Conservation (phyloP, 2,113 vertebrate species). For the Campylomormyrus numenius region DNA sequence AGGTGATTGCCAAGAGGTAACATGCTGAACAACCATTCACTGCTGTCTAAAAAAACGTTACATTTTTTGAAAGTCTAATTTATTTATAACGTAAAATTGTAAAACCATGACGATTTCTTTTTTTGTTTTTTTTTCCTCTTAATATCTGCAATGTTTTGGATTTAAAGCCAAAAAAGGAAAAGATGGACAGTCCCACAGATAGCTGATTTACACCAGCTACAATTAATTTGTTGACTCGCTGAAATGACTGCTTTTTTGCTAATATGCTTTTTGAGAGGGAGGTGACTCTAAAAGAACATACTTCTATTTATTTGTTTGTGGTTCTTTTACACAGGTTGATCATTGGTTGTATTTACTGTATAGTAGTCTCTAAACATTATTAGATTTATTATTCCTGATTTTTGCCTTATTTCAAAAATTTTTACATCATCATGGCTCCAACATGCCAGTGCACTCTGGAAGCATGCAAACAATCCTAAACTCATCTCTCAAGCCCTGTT, state of each 20-base stretch:
- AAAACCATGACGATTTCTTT: not conserved
- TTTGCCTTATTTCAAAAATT: not conserved
- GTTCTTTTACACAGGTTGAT: not conserved
- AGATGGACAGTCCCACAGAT: not conserved
- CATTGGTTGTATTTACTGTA: not conserved
- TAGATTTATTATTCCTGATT: not conserved
- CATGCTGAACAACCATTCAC: not conserved
- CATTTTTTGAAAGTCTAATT: not conserved
- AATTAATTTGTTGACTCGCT: not conserved
- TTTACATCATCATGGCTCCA: too few relatives aligned
- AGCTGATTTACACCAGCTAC: not conserved
- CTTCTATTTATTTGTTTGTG: not conserved
- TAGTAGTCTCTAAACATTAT: not conserved
- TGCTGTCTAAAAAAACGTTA: not conserved
- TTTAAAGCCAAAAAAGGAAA: not conserved
- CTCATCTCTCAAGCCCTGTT: not conserved
- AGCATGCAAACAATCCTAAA: not conserved
- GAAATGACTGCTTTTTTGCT: not conserved
- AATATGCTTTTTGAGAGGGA: not conserved
- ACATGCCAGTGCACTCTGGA: not conserved
- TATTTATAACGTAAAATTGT: not conserved
- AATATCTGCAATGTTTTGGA: not conserved
- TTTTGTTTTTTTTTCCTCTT: not conserved
- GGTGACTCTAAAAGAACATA: not conserved
- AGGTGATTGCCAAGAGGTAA: constrained; percentile 83